Base-by-base conservation (phyloP, 2,888 invertebrate genomes). In the Ethmia dodecea region DNA sequence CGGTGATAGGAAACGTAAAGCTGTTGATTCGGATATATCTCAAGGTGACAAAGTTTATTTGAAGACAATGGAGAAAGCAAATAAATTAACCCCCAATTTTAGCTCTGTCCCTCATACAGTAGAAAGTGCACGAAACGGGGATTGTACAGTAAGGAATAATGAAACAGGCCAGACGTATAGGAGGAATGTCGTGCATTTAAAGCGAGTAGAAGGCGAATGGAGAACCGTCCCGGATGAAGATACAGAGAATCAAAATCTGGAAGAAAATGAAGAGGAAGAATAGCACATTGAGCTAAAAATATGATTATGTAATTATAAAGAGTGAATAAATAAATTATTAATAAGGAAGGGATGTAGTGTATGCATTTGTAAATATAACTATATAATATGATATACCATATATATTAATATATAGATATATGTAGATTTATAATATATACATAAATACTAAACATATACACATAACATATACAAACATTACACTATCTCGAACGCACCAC, bases 1-100 rank as follows among this genome's bases (percentile, higher is more conserved):
- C 31, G 28, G 12, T 5, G 32, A 35, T 14, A 13, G 11, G 10
- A 35, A 32, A 34, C 15, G 33, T 3, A 26, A 16, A 26, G 25
- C 33, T 12, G 3, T 4, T 1, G 33, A 29, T 5, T 13, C 3
- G 11, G 33, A 42, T 11, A 13, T 51, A 27, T 6, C 12, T 13
- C 18, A 13, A 14, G 53, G 51, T 25, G 49, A 51, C 10, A 53
- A 45, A 30, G 47, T 49, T 1, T 53, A 51, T 28, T 13, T 47
- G 0, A 54, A 42, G 14, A 38, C 48, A 15, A 32, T 43, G 14
- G 36, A 24, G 5, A 47, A 39, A 29, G 13, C 27, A 5, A 49
- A 53, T 29, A 47, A 45, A 24, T 29, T 49, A 3, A 37, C 14
- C 5, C 8, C 25, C 0, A 38, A 40, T n/a, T 52, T 16, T 31